These are phyloP conservation scores for Borostomias antarcticus DNA, from an alignment of 2,797 vertebrate genomes.

Conservation along the genomic window DNA sequence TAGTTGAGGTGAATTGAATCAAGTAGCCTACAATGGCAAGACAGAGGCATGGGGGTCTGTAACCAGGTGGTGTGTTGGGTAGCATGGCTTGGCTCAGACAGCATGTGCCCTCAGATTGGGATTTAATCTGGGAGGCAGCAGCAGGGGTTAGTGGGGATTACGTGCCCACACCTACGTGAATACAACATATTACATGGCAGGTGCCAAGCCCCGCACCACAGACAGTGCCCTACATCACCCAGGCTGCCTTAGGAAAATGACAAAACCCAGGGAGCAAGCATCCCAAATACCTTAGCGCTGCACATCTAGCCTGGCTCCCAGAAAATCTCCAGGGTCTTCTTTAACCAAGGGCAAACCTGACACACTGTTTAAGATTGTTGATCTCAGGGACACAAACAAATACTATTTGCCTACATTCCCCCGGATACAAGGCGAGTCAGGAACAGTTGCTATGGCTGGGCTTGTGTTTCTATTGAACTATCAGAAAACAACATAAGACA, in stretches of 20 bases:
- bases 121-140: conserved; percentile 13
- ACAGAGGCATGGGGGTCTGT: not conserved
- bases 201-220: too few species aligned
- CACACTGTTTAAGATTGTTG: not conserved
- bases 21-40: too few species aligned
- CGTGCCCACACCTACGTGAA: not conserved
- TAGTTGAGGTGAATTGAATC: too few species aligned
- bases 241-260: not conserved
- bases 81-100: not conserved
- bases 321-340: not conserved
- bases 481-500: not conserved
- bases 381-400: not conserved
- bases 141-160: not conserved
- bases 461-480: not conserved
- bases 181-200: too few species aligned
- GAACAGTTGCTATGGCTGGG: not conserved
- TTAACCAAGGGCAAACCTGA: not conserved
- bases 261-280: not conserved
- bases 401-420: not conserved
- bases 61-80: not conserved
- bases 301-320: not conserved
- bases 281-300: too few species aligned
- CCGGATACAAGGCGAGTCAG: not conserved
- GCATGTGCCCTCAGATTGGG: conserved; percentile 1
- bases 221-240: not conserved